A percentile compares a stretch with the other conserved stretches of the same genome.
Evolutionary conservation across 2,888 invertebrate species (phyloP).

Genomic region (Oxycera nigricornis): DNA sequence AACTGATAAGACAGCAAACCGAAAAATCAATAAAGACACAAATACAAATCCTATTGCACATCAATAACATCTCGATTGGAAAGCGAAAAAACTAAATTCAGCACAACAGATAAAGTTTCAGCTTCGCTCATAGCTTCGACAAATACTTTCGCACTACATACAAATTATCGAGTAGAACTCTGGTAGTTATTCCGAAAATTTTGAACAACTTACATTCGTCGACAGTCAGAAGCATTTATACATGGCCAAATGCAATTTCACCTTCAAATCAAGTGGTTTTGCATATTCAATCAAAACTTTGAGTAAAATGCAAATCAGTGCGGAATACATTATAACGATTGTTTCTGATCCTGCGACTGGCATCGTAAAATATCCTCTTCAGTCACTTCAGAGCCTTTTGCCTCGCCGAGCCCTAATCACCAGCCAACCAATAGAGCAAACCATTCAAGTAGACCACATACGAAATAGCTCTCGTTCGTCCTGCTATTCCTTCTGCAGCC

Average conservation of each 20-base stretch:
- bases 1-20: too few relatives aligned
- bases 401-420: not conserved
- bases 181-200: not conserved
- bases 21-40: too few relatives aligned
- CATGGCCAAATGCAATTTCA: constrained; percentile 40
- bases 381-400: constrained; percentile 22
- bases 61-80: too few relatives aligned
- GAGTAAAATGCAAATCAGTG: constrained; percentile 47
- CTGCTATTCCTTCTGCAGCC: not conserved
- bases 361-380: constrained; percentile 26
- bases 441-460: constrained; percentile 16
- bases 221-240: not conserved
- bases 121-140: too few relatives aligned
- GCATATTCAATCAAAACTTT: constrained; percentile 51
- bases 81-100: too few relatives aligned
- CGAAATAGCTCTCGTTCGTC: constrained; percentile 16
- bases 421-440: constrained; percentile 25
- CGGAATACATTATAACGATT: constrained; percentile 40
- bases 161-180: not conserved
- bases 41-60: too few relatives aligned
- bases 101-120: too few relatives aligned
- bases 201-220: not conserved
- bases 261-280: constrained; percentile 48
- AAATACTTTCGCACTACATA: too few relatives aligned
- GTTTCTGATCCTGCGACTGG: constrained; percentile 36